These are phyloP conservation scores for Sialis fuliginosa DNA, from an alignment of 2,888 invertebrate species.

Conservation along the genomic window DNA sequence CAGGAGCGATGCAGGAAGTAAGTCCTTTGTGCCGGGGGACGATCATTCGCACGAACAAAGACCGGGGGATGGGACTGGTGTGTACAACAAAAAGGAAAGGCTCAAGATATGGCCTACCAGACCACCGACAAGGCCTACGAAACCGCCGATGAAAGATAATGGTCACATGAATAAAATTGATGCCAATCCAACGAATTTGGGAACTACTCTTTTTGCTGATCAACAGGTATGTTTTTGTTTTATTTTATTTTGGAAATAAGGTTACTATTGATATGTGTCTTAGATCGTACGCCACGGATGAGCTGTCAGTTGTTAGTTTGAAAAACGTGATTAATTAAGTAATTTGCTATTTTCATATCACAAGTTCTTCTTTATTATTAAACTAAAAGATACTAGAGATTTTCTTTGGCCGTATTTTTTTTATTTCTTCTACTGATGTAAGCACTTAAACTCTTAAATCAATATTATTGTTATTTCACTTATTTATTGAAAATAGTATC, in stretches of 20 bases:
- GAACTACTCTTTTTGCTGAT: constrained; percentile 3
- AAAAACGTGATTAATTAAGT: no score
- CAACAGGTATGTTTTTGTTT: constrained; percentile 2
- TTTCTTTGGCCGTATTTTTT: no score
- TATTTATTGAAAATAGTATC: no score
- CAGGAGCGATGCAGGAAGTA: constrained; percentile 30
- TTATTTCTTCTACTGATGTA: no score
- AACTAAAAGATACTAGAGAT: no score
- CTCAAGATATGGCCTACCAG: constrained; percentile 19
- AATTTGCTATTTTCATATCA: no score
- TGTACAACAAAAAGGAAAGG: constrained; percentile 17
- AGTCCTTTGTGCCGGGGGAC: constrained; percentile 31
- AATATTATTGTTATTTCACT: no score
- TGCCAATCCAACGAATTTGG: constrained; percentile 3
- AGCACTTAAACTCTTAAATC: no score
- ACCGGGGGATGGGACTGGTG: constrained; percentile 24
- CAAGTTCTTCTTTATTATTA: no score
- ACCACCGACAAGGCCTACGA: constrained; percentile 14
- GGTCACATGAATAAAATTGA: constrained; percentile 4
- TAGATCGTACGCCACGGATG: no score
- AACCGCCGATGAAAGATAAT: not conserved
- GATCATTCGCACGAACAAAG: constrained; percentile 48
- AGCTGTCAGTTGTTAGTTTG: no score
- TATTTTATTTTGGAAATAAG: not conserved
- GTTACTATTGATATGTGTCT: no score